Base-by-base conservation (phyloP, 2,797 vertebrate genomes). In the Morelia viridis region DNA sequence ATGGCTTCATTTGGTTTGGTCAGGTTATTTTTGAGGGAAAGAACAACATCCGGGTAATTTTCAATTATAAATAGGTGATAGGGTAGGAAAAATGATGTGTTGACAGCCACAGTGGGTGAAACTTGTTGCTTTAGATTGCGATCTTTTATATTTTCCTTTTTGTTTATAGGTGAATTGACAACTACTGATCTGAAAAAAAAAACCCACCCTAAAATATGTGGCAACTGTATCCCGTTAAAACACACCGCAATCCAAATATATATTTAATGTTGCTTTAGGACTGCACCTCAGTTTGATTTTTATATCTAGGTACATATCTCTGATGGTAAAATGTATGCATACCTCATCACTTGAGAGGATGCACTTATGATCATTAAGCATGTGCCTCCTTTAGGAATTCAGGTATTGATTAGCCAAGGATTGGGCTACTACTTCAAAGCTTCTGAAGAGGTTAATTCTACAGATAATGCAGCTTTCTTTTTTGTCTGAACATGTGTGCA, bases 61-160 rank as follows among this genome's bases (percentile, higher is more conserved):
- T 13, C n/a, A 83, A 28, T 64, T 58, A 84, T 88, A 22, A 64
- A 64, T 84, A 64, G 60, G 46, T 84, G 76, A 31, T 65, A 35
- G 13, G 53, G 50, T 56, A 46, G 60, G 28, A 53, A 65, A 71
- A 28, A 10, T 56, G 50, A 71, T 28, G 46, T 89, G 28, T 50
- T 58, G 64, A 89, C 76, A 92, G 60, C 87, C 22, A 15, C 64
- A 1, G 9, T 0, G 57, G 68, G 46, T 93, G 91, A 92, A 89
- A 56, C 87, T 50, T 80, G 0, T 89, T 91, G 8, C 41, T 76
- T 91, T 91, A 41, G 41, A 50, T 90, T 53, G 1, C 12, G 0
- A 13, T 5, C 87, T 95, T 93, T 65, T n/a, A 88, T 94, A 83
- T 65, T 57, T 4, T 4, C 90, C 11, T 64, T 53, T 88, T 92